Conservation (phyloP, 2,888 invertebrate genomes). For the Hemistola chrysoprasaria region DNA sequence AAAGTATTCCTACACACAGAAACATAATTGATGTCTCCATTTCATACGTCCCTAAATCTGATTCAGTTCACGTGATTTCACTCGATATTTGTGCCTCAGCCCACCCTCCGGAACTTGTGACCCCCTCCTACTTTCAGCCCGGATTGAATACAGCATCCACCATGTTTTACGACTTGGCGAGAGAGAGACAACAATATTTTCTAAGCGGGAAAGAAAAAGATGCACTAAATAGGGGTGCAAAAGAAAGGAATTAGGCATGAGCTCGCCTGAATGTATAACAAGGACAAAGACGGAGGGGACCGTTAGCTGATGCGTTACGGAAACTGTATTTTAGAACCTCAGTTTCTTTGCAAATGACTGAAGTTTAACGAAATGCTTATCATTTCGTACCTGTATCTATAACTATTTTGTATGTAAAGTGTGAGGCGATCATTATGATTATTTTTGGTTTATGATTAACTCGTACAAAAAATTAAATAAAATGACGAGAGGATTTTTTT, state of each 20-base stretch:
- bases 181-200: slow-evolving; percentile 33
- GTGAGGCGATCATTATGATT: no score
- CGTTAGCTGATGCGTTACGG: slow-evolving; percentile 28
- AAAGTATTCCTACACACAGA: slow-evolving; percentile 9
- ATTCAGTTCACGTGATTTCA: slow-evolving; percentile 50
- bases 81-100: slow-evolving; percentile 52
- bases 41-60: slow-evolving; percentile 46
- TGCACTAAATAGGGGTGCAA: slow-evolving; percentile 47
- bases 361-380: no score
- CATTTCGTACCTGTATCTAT: no score
- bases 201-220: slow-evolving; percentile 22
- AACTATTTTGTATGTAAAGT: no score
- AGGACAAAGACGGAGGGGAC: slow-evolving; percentile 52
- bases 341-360: no score
- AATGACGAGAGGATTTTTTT: no score
- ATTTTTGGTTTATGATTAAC: no score
- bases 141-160: slow-evolving; percentile 67
- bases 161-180: slow-evolving; percentile 53
- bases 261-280: slow-evolving; percentile 54
- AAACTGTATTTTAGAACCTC: background rate
- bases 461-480: no score
- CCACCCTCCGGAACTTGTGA: slow-evolving; percentile 59
- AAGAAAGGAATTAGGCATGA: slow-evolving; percentile 49
- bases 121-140: slow-evolving; percentile 45
- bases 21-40: slow-evolving; percentile 49